phyloP scores from a whole-genome alignment of 1,140 invertebrate genomes.

The fruit fly (Drosophila melanogaster) region Release_6_plus_ISO1_MT NC_004354.4:14747501-14748000 shows the following conservation, averaged over 20 bases:
- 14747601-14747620: conserved; percentile 95
- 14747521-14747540: conserved; percentile 94
- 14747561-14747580: conserved; percentile 97
- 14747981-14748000: conserved; percentile 14
- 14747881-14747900: conserved; percentile 93
- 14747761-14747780: conserved; percentile 98
- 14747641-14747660: conserved; percentile 99
- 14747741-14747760: conserved; percentile 99
- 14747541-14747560: conserved; percentile 98
- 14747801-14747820: conserved; percentile 96
- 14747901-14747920: conserved; percentile 98
- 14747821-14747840: conserved; percentile 85
- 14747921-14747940: conserved; percentile 97
- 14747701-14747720: conserved; percentile 87
- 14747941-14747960: conserved; percentile 94
- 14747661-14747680: conserved; percentile 96
- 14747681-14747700: conserved; percentile 95
- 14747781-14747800: conserved; percentile 87
- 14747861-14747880: conserved; percentile 92
- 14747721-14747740: conserved; percentile 94
- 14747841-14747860: conserved; percentile 90
- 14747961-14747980: conserved; percentile 90
- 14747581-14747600: conserved; percentile 98
- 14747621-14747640: conserved; percentile 98
- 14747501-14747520: conserved; percentile 92